Percentiles rank a stretch among this genome's conserved stretches.
These are phyloP conservation scores for Melanerpes aurifrons DNA, from an alignment of 2,113 vertebrate genomes.

Conservation along the genomic window DNA sequence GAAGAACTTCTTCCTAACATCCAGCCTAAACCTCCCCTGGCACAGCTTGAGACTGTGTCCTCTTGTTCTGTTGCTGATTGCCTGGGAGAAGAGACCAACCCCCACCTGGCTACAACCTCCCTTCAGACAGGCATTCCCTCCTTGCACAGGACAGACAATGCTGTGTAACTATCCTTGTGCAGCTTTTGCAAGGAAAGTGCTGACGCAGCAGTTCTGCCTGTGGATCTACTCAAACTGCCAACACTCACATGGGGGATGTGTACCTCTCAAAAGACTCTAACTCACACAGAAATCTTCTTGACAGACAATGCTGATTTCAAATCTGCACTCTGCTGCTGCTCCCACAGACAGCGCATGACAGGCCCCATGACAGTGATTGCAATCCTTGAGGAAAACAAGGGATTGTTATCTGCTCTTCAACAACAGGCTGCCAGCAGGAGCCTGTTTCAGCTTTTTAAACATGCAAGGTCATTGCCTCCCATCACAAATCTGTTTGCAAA, in stretches of 20 bases:
- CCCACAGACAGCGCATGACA: not conserved
- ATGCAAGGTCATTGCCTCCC: not conserved
- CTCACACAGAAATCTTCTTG: not conserved
- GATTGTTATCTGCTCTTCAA: not conserved
- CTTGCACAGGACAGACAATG: not conserved
- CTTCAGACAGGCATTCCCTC: not conserved
- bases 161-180: not conserved
- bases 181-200: not conserved
- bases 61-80: too few relatives aligned
- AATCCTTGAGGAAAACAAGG: not conserved
- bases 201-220: not conserved
- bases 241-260: not conserved
- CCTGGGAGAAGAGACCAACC: too few relatives aligned
- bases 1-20: too few relatives aligned
- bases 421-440: not conserved
- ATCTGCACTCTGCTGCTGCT: not conserved
- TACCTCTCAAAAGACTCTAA: not conserved
- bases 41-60: too few relatives aligned
- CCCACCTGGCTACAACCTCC: too few relatives aligned
- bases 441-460: conserved; percentile 7
- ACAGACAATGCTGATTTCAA: not conserved
- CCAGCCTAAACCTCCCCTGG: too few relatives aligned
- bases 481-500: not conserved
- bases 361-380: not conserved
- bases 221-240: not conserved